Base-by-base conservation (phyloP, 2,113 vertebrate species). In the Phaethornis superciliosus region DNA sequence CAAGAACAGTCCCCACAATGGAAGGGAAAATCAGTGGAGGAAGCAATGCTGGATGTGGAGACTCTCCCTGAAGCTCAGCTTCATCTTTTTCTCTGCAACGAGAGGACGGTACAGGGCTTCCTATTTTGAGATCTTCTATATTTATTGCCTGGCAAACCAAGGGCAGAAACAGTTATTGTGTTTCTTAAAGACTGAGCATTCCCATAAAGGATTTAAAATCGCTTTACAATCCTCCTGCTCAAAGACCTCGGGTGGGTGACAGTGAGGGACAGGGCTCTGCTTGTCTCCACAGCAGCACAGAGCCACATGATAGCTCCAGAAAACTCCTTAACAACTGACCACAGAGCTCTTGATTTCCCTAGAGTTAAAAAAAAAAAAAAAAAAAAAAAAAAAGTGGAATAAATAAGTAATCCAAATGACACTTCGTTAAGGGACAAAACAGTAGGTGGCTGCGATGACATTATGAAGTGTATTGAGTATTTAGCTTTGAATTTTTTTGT, bases 221-320 rank as follows among this genome's bases (percentile, higher is more conserved):
- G 0, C 16, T 77, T 83, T 70, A 9, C 59, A 47, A 4, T 2
- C 11, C 2, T 0, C 42, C 12, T 6, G 14, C 32, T 9, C 23
- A 21, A 23, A 32, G 13, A 51, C 18, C 40, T 0, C 4, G 51
- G 21, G 7, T 40, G 64, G 76, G 56, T 5, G 4, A 15, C 22
- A 7, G 13, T 2, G 35, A 74, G 20, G 23, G 18, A 32, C 11
- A 7, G 49, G 17, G 6, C 15, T 81, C 55, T 83, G 35, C 14
- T 30, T 55, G n/a, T 21, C 24, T 49, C 42, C 27, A 7, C 32
- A 28, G 40, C 49, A 16, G 12, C 21, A 59, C n/a, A n/a, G n/a
- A n/a, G n/a, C n/a, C n/a, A n/a, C 52, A 56, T 35, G n/a, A 3
- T 2, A 81, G 13, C 15, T 74, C 42, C 67, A 56, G 62, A 52